Conservation (phyloP, 2,797 vertebrate species). For the Monodelphis domestica region DNA sequence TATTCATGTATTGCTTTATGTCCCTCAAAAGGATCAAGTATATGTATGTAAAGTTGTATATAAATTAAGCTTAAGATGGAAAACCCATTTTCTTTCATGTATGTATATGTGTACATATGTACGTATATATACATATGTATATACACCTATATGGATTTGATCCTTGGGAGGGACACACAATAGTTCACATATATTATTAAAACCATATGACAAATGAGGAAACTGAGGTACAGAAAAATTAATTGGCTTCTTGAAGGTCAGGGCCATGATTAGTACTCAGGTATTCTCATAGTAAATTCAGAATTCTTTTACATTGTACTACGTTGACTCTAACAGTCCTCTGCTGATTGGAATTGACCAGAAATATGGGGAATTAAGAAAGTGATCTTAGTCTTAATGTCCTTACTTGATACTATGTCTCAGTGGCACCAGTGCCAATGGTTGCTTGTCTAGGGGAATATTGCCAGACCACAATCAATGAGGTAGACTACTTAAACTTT, state of each 20-base stretch:
- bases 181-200: neutral
- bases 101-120: neutral
- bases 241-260: neutral
- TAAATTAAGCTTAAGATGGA: neutral
- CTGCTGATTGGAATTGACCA: neutral
- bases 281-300: neutral
- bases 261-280: neutral
- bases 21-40: neutral
- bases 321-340: neutral
- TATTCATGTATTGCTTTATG: neutral
- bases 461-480: conserved; percentile 2
- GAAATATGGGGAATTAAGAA: neutral
- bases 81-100: neutral
- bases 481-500: neutral
- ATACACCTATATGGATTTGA: neutral
- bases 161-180: neutral
- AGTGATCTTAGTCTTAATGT: neutral
- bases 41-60: neutral
- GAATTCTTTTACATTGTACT: neutral
- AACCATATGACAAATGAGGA: neutral
- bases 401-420: neutral
- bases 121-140: neutral
- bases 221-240: neutral
- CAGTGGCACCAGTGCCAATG: neutral
- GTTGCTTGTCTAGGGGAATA: neutral